A percentile compares a stretch with the other conserved stretches of the same genome.
Conservation (phyloP, 2,888 invertebrate species). For the Blastobasis lacticolella region DNA sequence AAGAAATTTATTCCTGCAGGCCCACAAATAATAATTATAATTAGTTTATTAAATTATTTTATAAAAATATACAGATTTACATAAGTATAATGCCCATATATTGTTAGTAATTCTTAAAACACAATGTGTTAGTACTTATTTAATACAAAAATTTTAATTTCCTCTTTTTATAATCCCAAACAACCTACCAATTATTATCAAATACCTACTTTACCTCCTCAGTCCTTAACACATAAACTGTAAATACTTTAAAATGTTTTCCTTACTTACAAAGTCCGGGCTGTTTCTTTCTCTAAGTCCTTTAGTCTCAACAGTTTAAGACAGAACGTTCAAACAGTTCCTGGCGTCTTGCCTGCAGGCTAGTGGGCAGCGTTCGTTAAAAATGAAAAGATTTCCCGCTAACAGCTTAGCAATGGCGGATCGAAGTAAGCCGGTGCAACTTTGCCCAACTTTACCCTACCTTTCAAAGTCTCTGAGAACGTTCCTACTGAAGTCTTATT, state of each 20-base stretch:
- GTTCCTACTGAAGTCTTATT: no score
- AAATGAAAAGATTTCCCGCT: slow-evolving; percentile 11
- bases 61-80: no score
- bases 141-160: no score
- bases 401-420: slow-evolving; percentile 7
- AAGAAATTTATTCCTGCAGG: no score
- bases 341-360: background rate
- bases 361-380: slow-evolving; percentile 6
- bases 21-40: no score
- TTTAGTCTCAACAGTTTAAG: background rate
- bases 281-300: background rate
- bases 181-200: no score
- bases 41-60: no score
- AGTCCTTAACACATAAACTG: background rate
- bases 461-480: no score
- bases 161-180: no score
- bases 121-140: no score
- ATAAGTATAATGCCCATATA: no score
- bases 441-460: background rate
- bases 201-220: background rate
- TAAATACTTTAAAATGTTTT: background rate
- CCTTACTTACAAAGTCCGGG: background rate
- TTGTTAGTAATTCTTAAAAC: no score
- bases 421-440: slow-evolving; percentile 3
- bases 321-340: background rate